A percentile compares a stretch with the other conserved stretches of the same genome.
These are phyloP conservation scores for Epizoanthus rinbou DNA, from an alignment of 92 coral and sea anemone species.

Conservation along the genomic window DNA sequence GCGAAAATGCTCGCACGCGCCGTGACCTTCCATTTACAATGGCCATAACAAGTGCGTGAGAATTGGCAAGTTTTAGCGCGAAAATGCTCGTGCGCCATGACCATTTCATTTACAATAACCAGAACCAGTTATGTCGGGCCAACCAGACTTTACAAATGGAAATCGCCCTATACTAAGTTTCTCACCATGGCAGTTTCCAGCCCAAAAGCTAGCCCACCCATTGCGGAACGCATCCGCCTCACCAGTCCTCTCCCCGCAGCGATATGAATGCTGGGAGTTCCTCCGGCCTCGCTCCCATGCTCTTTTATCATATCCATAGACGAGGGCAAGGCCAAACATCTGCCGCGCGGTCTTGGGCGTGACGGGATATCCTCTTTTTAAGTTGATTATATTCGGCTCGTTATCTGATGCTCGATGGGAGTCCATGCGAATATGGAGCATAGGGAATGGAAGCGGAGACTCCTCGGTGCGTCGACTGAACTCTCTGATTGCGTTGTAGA, in stretches of 20 bases:
- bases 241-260: conserved; percentile 11
- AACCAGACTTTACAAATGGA: too few relatives aligned
- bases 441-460: conserved; percentile 16
- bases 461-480: conserved; percentile 21
- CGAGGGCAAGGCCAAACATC: conserved; percentile 13
- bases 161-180: too few relatives aligned
- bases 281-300: conserved; percentile 5
- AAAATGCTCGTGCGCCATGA: too few relatives aligned
- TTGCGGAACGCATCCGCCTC: conserved; percentile 16
- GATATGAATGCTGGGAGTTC: neutral
- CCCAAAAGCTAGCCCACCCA: conserved; percentile 37
- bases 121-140: too few relatives aligned
- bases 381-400: conserved; percentile 7
- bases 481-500: conserved; percentile 28
- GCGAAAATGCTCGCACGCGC: too few relatives aligned
- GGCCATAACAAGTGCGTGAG: too few relatives aligned
- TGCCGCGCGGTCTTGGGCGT: conserved; percentile 5
- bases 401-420: too few relatives aligned
- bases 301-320: conserved; percentile 18
- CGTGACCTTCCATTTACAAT: too few relatives aligned
- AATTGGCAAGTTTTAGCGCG: too few relatives aligned
- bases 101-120: too few relatives aligned
- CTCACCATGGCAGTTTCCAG: conserved; percentile 25
- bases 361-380: neutral
- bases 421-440: neutral